Evolutionary conservation across 2,113 vertebrate genomes (phyloP), one percentile per base, ranked within the genome.

Genomic region (Sakesphorus luctuosus): DNA sequence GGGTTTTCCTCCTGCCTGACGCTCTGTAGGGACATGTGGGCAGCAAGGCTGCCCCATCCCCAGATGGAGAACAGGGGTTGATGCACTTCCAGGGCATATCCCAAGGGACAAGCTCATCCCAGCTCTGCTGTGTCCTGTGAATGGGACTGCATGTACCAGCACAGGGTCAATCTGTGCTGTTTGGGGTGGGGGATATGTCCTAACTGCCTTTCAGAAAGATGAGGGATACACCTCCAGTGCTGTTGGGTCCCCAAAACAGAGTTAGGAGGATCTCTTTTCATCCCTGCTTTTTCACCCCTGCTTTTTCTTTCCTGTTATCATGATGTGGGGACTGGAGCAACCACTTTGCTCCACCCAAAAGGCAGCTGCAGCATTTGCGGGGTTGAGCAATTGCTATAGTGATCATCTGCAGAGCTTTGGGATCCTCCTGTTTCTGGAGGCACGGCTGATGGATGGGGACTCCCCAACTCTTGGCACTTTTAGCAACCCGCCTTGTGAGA

Each of bases 351-450:
- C 93, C 84, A 71, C 92, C 88, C 44, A 71, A 52, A 84, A 96
- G 84, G 89, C 92, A 89, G 79, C 82, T 0, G 18, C 87, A 94
- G 88, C 3, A 0, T 44, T 91, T 56, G 78, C 84, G 79, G 87
- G 79, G 82, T 78, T 83, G 89, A 94, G 73, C 88, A 78, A 94
- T 94, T 74, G 72, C 95, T 92, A 17, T 69, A 96, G 92, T 91
- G 69, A 94, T 79, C 69, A 82, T 84, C 79, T 77, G 81, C 91
- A 89, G 83, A 87, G 69, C 85, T 95, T 94, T 79, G 91, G 91
- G 95, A 93, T 90, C 80, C 65, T 94, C 50, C 72, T 86, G 88
- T 76, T 67, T 89, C 61, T 66, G 11, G 7, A 82, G 49, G 47
- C 87, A 40, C 6, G 2, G 72, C 58, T 87, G 94, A 63, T n/a